These are phyloP conservation scores for Lasioglossum vierecki DNA, from an alignment of 2,888 invertebrate genomes.

Conservation along the genomic window DNA sequence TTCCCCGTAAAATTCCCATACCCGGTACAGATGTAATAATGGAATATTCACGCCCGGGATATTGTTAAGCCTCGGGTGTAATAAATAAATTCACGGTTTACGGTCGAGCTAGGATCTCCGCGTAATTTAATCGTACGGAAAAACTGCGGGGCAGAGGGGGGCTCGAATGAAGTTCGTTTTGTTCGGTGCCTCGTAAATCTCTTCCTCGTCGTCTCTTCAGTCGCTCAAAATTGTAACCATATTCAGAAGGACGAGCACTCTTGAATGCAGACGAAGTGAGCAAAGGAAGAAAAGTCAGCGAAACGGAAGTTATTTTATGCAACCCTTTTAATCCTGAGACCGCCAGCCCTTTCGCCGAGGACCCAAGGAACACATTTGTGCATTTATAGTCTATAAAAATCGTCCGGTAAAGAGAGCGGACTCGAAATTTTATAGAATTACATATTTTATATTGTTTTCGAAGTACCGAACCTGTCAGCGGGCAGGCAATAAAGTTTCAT, in stretches of 20 bases:
- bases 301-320: conserved; percentile 9
- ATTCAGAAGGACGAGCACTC: not conserved
- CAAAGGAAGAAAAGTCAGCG: not conserved
- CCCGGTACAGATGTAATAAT: conserved; percentile 51
- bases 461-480: not conserved
- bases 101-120: not conserved
- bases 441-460: conserved; percentile 2
- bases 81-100: conserved; percentile 44
- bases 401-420: not conserved
- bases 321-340: not conserved
- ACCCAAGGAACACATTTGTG: not conserved
- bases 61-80: conserved; percentile 31
- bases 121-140: conserved; percentile 12
- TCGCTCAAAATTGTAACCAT: not conserved
- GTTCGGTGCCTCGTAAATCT: conserved; percentile 2
- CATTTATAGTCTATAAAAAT: not conserved
- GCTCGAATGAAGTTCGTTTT: not conserved
- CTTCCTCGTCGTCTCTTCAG: not conserved
- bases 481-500: not conserved
- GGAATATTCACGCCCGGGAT: conserved; percentile 40
- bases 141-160: not conserved
- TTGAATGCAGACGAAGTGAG: not conserved
- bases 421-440: not conserved
- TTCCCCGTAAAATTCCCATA: conserved; percentile 40
- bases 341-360: not conserved